Evolutionary conservation across 2,888 invertebrate genomes (phyloP), one percentile per base, ranked within the genome.

Genomic region (Drymonia ruficornis): DNA sequence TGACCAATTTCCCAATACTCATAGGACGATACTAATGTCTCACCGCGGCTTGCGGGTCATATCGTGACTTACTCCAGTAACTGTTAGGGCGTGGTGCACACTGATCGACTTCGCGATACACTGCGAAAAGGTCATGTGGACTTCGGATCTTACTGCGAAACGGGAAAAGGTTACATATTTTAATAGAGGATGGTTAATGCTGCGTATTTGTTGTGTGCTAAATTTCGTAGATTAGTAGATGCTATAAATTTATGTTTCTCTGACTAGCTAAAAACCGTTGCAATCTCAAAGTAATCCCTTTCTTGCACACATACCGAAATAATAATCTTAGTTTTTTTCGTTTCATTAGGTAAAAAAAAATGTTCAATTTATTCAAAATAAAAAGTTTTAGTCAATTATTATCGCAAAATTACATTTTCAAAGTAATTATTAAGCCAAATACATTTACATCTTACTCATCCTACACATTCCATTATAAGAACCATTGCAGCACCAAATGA

Each of bases 81-180:
- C 45, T 23, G 28, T 45, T 58, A 50, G 61, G 67, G 69, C 61
- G 66, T 56, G 60, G 67, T 42, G 19, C 53, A 57, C 61, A 65
- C 34, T 40, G 56, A 61, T 56, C 49, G 49, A 36, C 52, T 53
- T 52, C n/a, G 42, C 47, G 47, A 47, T 47, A 47, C 12, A 15
- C 11, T 31, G 3, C 9, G 29, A 34, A 47, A 47, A 47, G 47
- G 29, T 31, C 13, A 18, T 15, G 13, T 29, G 29, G 16, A 19
- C 12, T 42, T 11, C 11, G 15, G 18, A 42, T 15, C 7, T 18
- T 23, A 28, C 45, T 45, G 45, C 19, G 15, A 19, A 40, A 19
- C 1, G 13, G n/a, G 13, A 13, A 45, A 45, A 28, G 28, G 28
- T 45, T 45, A 45, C 6, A n/a, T n/a, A n/a, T 13, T 31, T 31